These are phyloP conservation scores for Apotomis betuletana DNA, from an alignment of 2,888 invertebrate species.

Conservation along the genomic window DNA sequence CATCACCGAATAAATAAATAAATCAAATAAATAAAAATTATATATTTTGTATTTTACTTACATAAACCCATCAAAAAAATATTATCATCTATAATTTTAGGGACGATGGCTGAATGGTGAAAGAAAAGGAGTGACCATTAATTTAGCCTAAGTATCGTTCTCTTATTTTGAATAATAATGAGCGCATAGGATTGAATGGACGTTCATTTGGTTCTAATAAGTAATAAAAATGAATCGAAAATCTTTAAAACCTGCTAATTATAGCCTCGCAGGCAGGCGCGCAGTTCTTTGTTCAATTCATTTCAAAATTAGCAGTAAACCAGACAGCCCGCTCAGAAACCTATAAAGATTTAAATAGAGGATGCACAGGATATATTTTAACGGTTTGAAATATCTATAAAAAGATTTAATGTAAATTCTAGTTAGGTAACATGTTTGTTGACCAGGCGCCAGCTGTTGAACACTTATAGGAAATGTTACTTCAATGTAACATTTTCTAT, in stretches of 20 bases:
- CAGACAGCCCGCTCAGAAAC: slow-evolving; percentile 16
- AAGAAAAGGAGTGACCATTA: too few species aligned
- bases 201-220: slow-evolving; percentile 11
- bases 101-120: too few species aligned
- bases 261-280: slow-evolving; percentile 7
- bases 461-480: too few species aligned
- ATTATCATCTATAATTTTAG: too few species aligned
- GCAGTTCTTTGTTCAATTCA: slow-evolving; percentile 17
- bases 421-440: too few species aligned
- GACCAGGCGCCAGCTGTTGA: too few species aligned
- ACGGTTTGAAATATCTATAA: background rate
- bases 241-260: slow-evolving; percentile 25
- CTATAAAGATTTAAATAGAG: background rate
- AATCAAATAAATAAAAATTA: too few species aligned
- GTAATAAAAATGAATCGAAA: slow-evolving; percentile 5
- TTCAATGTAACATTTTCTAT: too few species aligned
- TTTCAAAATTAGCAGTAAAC: slow-evolving; percentile 22
- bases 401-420: too few species aligned
- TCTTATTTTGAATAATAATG: background rate
- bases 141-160: background rate
- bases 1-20: too few species aligned
- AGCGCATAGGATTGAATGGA: background rate
- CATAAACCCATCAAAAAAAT: too few species aligned
- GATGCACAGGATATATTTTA: background rate
- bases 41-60: too few species aligned